Evolutionary conservation across 2,797 vertebrate species (phyloP), one percentile per base, ranked within the genome.

Genomic region (Sebastolobus alascanus): DNA sequence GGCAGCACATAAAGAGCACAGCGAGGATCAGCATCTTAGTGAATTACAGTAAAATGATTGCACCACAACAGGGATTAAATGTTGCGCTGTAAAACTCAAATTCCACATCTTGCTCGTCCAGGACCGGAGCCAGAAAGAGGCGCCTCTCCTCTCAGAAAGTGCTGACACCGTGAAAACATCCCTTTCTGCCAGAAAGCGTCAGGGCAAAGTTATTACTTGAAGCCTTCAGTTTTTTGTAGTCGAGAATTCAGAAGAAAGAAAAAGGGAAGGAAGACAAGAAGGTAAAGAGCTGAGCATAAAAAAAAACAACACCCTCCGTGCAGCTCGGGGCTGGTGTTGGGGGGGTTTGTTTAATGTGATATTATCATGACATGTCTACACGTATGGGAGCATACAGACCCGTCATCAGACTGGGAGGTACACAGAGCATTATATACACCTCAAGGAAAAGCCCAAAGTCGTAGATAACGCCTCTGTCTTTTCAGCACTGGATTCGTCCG

Each of bases 11-110:
- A 40, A 82, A 83, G 71, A 67, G 46, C 11, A 60, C 54, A 35
- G 59, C 0, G 25, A 55, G 65, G 46, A 80, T 86, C 75, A 64
- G 76, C 77, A 79, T 79, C 37, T 40, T 11, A 76, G 52, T 37
- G 79, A 85, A 86, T 82, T 77, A 73, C 35, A 86, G 68, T 56
- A 52, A 82, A 87, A 81, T 75, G 52, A 79, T 29, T 84, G 38
- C 73, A 82, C 22, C 73, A 87, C 83, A 82, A 80, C 73, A 56
- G 58, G 67, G 73, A 82, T 85, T 81, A 89, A 84, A 89, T 54
- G 27, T 65, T 82, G 72, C 58, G 31, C 65, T 50, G 58, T 72
- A 79, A 38, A 84, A 80, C 63, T 86, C 59, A 56, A 77, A 82
- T 67, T 64, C 64, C n/a, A 66, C 76, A 68, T 73, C 64, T 59